A percentile compares a stretch with the other conserved stretches of the same genome.
Conservation (phyloP, 2,113 vertebrate genomes). For the Colinus virginianus region DNA sequence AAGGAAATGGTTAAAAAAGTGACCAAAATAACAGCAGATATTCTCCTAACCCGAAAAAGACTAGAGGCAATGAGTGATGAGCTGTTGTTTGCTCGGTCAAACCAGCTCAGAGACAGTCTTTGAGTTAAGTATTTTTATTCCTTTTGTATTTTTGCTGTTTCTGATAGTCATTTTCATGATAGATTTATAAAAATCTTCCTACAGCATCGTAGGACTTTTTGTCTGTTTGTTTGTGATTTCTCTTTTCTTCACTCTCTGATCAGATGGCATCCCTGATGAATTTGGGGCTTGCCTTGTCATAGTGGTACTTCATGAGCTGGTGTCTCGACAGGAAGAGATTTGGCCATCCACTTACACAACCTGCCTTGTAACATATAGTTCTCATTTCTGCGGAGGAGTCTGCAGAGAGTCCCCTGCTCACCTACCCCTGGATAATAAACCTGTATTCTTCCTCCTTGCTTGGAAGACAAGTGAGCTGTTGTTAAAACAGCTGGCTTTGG, state of each 20-base stretch:
- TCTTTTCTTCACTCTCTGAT: background rate
- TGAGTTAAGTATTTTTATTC: background rate
- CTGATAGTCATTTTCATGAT: background rate
- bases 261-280: background rate
- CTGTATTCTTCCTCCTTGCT: background rate
- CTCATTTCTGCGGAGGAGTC: background rate
- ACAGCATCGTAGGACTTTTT: background rate
- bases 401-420: background rate
- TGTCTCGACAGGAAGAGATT: background rate
- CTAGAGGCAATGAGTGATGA: background rate
- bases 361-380: background rate
- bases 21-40: background rate
- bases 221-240: background rate
- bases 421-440: background rate
- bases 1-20: conserved; percentile 31
- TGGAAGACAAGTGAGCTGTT: background rate
- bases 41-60: background rate
- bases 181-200: background rate
- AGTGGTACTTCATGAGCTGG: background rate
- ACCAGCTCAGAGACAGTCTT: background rate
- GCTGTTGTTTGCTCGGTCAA: background rate
- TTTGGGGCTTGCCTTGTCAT: rapidly evolving
- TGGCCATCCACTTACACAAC: background rate
- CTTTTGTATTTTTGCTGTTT: background rate
- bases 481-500: background rate